Conservation (phyloP, 1,140 invertebrate genomes). For the Mactra quadrangularis region DNA sequence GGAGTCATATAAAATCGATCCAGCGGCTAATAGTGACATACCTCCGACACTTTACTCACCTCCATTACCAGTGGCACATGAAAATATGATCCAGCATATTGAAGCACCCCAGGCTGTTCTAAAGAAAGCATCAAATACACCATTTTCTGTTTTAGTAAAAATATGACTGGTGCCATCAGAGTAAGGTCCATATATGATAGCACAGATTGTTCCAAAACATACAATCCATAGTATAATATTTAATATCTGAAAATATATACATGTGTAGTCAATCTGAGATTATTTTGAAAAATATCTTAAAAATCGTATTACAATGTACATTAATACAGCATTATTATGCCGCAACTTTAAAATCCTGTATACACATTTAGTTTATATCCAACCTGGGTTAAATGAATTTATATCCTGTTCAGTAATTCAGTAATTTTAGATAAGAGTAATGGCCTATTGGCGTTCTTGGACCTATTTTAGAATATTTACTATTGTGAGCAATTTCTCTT, state of each 20-base stretch:
- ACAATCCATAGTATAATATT: conserved; percentile 15
- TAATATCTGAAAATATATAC: neutral
- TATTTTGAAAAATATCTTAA: no score
- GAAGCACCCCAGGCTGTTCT: conserved; percentile 8
- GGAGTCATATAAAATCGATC: no score
- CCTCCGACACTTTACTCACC: no score
- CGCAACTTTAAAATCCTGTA: neutral
- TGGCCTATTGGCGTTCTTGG: no score
- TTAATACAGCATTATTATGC: neutral
- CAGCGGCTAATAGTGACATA: no score
- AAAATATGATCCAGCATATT: conserved; percentile 19
- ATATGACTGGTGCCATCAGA: neutral
- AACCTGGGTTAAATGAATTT: no score
- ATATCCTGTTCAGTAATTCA: no score
- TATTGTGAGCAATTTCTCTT: no score
- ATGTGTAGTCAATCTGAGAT: no score
- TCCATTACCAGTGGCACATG: conserved; percentile 36
- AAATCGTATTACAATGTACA: neutral
- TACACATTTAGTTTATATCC: neutral
- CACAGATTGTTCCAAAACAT: neutral
- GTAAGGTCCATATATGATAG: conserved; percentile 20
- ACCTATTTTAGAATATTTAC: no score
- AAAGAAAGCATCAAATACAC: neutral
- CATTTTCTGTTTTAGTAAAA: neutral
- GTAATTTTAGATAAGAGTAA: no score